Conservation (phyloP, 2,888 invertebrate genomes). For the Abrostola triplasia region DNA sequence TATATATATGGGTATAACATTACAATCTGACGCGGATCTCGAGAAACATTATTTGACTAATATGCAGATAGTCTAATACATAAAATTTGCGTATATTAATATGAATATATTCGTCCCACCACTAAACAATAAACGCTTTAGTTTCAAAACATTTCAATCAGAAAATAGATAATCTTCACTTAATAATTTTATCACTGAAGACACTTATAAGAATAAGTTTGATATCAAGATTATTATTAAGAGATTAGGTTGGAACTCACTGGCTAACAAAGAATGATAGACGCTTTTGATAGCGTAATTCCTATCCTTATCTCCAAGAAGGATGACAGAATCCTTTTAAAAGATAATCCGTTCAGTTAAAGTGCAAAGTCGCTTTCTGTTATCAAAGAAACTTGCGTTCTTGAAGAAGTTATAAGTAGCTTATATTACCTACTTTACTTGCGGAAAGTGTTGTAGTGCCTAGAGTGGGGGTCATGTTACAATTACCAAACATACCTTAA, state of each 20-base stretch:
- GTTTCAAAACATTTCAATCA: not conserved
- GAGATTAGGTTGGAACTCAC: not conserved
- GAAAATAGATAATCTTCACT: not conserved
- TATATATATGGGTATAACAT: too few species aligned
- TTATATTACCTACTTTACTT: not conserved
- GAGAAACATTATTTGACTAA: too few species aligned
- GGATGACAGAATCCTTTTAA: not conserved
- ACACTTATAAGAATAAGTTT: not conserved
- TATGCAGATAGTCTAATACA: too few species aligned
- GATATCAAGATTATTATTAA: not conserved
- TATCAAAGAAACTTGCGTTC: constrained; percentile 3
- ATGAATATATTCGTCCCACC: too few species aligned
- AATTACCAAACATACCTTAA: not conserved
- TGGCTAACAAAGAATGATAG: not conserved
- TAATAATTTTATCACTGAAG: not conserved
- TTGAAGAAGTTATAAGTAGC: not conserved
- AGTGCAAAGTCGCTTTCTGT: constrained; percentile 1
- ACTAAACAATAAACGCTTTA: too few species aligned
- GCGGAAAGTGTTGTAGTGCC: too few species aligned
- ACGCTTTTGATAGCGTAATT: not conserved
- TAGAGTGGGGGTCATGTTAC: too few species aligned
- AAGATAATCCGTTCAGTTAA: constrained; percentile 1
- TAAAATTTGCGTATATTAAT: too few species aligned
- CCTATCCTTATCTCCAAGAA: not conserved
- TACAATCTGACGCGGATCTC: too few species aligned